These are phyloP conservation scores for Aptenodytes forsteri DNA, from an alignment of 2,113 vertebrate genomes.

Conservation along the genomic window DNA sequence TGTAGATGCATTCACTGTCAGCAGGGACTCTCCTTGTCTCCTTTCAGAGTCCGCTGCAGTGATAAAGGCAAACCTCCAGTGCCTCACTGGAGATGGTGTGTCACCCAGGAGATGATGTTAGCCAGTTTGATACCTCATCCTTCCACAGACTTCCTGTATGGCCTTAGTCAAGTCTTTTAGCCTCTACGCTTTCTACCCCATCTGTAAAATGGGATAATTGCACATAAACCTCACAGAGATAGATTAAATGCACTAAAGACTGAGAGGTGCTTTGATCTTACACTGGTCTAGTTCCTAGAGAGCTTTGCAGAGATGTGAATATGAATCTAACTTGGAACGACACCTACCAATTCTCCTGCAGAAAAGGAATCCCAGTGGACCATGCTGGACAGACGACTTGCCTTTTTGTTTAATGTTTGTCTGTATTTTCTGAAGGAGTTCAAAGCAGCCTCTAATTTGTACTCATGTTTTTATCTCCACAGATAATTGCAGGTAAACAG, in stretches of 20 bases:
- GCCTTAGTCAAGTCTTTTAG: neutral
- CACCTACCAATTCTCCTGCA: neutral
- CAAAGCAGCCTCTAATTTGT: neutral
- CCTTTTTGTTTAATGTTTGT: neutral
- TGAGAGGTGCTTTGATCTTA: neutral
- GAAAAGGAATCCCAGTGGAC: neutral
- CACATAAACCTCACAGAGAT: neutral
- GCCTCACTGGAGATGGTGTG: neutral
- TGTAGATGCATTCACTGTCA: neutral
- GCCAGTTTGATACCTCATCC: neutral
- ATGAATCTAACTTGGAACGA: neutral
- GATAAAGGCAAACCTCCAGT: neutral
- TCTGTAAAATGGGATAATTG: neutral
- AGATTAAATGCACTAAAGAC: neutral
- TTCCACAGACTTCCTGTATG: neutral
- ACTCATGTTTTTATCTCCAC: neutral
- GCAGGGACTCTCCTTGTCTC: neutral
- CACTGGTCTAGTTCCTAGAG: neutral
- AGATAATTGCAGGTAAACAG: neutral
- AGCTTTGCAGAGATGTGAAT: neutral
- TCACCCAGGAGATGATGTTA: neutral
- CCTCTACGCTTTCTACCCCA: neutral
- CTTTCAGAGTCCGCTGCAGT: neutral
- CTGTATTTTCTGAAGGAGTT: neutral
- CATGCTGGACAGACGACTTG: neutral